These are phyloP conservation scores for Calyptommatus sinebrachiatus DNA, from an alignment of 2,113 vertebrate species.

Conservation along the genomic window DNA sequence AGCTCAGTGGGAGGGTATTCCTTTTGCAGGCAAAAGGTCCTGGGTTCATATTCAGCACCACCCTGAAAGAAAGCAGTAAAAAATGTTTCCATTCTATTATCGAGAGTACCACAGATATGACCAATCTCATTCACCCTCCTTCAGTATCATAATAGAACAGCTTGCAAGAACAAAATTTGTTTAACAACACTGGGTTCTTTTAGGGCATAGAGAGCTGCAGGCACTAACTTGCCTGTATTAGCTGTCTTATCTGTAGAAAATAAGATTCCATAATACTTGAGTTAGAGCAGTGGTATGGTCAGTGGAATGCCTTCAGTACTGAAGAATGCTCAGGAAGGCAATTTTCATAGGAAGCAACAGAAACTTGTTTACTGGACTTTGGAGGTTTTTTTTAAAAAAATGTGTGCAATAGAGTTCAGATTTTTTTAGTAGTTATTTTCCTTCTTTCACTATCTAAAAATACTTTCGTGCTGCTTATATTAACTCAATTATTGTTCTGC, in stretches of 20 bases:
- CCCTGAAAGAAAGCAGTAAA: too few species aligned
- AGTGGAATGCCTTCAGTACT: background rate
- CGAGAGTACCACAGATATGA: too few species aligned
- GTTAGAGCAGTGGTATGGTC: background rate
- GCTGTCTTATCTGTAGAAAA: background rate
- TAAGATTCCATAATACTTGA: background rate
- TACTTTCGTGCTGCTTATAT: background rate
- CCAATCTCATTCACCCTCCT: background rate
- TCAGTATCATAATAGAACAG: background rate
- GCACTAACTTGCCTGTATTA: background rate
- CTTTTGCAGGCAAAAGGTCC: too few species aligned
- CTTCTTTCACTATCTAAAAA: background rate
- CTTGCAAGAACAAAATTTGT: background rate
- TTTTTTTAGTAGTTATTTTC: background rate
- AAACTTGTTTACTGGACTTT: constrained; percentile 4
- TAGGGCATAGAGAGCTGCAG: background rate
- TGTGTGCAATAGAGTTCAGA: constrained; percentile 6
- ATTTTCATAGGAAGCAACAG: constrained; percentile 24
- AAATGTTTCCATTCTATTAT: too few species aligned
- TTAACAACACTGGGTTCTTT: background rate
- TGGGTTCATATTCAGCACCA: too few species aligned
- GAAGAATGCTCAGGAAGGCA: background rate
- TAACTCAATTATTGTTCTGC: background rate
- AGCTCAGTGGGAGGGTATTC: too few species aligned
- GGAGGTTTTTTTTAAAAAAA: too few species aligned